Percentiles rank a stretch among this genome's conserved stretches.
phyloP scores from a whole-genome alignment of 2,888 invertebrate genomes.

The Chrysolina oricalcia region DNA sequence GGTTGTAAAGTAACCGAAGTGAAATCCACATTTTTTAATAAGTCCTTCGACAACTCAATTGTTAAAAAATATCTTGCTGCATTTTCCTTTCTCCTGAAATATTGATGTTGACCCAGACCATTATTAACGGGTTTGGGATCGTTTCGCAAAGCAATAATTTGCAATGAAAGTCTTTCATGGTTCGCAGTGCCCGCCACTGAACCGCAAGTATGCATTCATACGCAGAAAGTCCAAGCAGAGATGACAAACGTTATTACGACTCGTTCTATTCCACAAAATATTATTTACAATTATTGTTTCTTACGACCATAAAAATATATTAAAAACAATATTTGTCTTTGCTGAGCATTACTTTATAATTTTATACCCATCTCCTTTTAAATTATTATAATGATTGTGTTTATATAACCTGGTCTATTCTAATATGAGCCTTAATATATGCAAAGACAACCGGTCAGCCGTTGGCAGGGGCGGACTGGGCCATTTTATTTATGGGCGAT shows the following conservation, averaged over 20 bases:
- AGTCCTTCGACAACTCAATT: no score
- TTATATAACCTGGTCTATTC: constrained; percentile 47
- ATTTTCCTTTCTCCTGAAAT: no score
- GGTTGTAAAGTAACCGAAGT: no score
- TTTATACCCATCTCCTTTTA: constrained; percentile 63
- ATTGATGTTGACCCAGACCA: no score
- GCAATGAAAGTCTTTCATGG: no score
- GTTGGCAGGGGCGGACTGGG: constrained; percentile 38
- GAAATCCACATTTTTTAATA: no score
- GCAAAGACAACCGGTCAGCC: constrained; percentile 34
- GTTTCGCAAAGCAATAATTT: no score
- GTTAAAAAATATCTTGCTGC: no score
- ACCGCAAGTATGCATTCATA: constrained; percentile 7
- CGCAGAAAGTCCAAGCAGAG: constrained; percentile 13
- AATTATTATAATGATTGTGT: constrained; percentile 67
- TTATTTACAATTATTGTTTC: constrained; percentile 67
- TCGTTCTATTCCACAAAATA: constrained; percentile 60
- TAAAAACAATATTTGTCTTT: constrained; percentile 68
- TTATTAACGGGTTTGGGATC: no score
- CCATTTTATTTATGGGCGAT: constrained; percentile 41
- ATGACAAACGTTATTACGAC: constrained; percentile 37
- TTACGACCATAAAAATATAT: constrained; percentile 65
- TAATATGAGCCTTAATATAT: constrained; percentile 40
- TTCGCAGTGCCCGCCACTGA: constrained; percentile 7
- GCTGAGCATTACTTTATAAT: constrained; percentile 64